Evolutionary conservation across 2,113 vertebrate genomes (phyloP).

Genomic region (Mionectes macconnelli): DNA sequence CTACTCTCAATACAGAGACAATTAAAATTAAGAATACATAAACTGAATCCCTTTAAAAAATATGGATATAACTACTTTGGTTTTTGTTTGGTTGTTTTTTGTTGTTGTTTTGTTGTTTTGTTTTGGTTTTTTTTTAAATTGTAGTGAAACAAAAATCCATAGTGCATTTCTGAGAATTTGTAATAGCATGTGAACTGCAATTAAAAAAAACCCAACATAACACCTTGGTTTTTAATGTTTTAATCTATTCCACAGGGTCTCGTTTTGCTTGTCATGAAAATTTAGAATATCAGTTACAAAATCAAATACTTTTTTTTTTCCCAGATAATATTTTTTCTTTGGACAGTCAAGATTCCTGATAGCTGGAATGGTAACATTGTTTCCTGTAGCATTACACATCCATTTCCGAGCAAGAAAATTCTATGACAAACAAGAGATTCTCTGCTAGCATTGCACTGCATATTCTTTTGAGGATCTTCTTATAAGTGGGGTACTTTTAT

Average conservation of each 20-base stretch:
- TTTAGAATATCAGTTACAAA: background rate
- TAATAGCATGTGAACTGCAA: background rate
- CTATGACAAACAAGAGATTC: background rate
- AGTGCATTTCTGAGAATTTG: background rate
- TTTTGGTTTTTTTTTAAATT: background rate
- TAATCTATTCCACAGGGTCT: background rate
- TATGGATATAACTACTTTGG: too few relatives aligned
- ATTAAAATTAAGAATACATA: background rate
- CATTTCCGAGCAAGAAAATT: background rate
- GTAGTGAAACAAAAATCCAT: background rate
- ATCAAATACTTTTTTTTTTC: background rate
- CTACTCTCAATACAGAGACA: background rate
- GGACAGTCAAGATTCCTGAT: background rate
- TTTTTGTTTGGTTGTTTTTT: too few relatives aligned
- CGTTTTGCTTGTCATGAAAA: background rate
- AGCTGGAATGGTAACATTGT: background rate
- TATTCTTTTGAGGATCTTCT: background rate
- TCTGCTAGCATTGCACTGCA: background rate
- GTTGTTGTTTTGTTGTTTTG: too few relatives aligned
- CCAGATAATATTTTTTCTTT: background rate
- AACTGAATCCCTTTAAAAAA: background rate
- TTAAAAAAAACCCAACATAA: background rate
- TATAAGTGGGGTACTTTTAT: background rate
- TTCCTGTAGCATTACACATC: background rate
- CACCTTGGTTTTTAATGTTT: background rate